phyloP scores from a whole-genome alignment of 2,888 invertebrate species.

The Drosophila leonis region DNA sequence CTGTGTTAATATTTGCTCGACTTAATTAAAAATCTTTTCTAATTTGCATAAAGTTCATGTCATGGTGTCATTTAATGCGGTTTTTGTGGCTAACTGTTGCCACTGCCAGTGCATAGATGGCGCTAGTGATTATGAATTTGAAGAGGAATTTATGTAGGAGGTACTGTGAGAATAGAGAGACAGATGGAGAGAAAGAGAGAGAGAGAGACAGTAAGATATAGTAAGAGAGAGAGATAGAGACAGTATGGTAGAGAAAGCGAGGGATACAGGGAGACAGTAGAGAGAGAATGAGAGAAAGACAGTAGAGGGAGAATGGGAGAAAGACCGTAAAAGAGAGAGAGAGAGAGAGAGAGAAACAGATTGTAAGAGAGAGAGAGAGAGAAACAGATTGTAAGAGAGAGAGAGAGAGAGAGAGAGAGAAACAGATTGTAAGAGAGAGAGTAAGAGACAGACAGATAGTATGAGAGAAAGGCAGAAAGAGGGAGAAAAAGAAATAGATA shows the following conservation, averaged over 20 bases:
- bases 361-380: too few species aligned
- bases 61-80: slow-evolving; percentile 62
- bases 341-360: background rate
- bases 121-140: slow-evolving; percentile 4
- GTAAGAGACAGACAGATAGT: background rate
- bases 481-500: too few species aligned
- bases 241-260: too few species aligned
- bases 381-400: too few species aligned
- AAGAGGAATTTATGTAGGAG: background rate
- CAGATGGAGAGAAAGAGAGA: background rate
- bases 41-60: slow-evolving; percentile 76
- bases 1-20: slow-evolving; percentile 81
- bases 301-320: background rate
- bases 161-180: background rate
- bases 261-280: background rate
- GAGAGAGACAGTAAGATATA: background rate
- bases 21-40: slow-evolving; percentile 83
- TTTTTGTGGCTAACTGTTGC: slow-evolving; percentile 21
- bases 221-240: background rate
- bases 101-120: slow-evolving; percentile 18
- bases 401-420: background rate
- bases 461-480: too few species aligned
- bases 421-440: background rate
- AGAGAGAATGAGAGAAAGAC: background rate
- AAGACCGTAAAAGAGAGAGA: background rate